These are phyloP conservation scores for Triplophysa siluroides DNA, from an alignment of 2,113 vertebrate species.

Conservation along the genomic window DNA sequence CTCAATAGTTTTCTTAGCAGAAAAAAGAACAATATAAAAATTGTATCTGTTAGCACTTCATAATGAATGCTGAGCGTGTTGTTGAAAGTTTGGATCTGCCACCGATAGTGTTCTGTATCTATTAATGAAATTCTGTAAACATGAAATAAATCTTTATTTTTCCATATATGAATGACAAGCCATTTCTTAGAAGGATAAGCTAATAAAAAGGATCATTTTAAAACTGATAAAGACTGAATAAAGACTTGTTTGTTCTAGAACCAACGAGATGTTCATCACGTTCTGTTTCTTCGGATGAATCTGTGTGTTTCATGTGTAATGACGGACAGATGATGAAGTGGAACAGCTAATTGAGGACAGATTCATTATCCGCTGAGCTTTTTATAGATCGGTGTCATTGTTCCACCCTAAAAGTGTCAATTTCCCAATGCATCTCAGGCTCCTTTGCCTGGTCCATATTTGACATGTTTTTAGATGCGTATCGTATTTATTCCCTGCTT, in stretches of 20 bases:
- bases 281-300: background rate
- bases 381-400: slow-evolving; percentile 61
- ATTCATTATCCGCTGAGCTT: slow-evolving; percentile 60
- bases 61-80: background rate
- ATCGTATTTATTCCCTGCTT: no score
- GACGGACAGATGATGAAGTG: slow-evolving; percentile 53
- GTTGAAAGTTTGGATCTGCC: background rate
- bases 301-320: slow-evolving; percentile 28
- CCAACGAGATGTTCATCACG: background rate
- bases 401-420: slow-evolving; percentile 43
- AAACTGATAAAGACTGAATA: slow-evolving; percentile 14
- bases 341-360: slow-evolving; percentile 51
- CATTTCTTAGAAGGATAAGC: slow-evolving; percentile 15
- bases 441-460: background rate
- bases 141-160: slow-evolving; percentile 5
- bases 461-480: no score
- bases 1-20: background rate
- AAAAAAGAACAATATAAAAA: background rate
- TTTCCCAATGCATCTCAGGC: slow-evolving; percentile 48
- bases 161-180: background rate
- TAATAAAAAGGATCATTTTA: background rate
- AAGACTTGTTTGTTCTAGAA: background rate
- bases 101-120: background rate
- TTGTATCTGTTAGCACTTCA: background rate
- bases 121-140: background rate